Conservation (phyloP, 2,113 vertebrate genomes). For the Labeo rohita region DNA sequence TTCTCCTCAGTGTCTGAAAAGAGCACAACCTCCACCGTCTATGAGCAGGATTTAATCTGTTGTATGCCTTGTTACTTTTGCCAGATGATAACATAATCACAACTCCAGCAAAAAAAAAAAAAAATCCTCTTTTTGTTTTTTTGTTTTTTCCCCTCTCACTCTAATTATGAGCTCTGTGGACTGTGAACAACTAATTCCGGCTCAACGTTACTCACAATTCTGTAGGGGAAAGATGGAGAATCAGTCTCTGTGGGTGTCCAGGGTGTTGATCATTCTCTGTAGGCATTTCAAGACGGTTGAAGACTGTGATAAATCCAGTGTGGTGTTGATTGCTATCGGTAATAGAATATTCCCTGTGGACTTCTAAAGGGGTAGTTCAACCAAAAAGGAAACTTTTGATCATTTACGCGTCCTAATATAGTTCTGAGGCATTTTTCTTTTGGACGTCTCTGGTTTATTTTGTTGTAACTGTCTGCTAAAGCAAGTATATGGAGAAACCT, state of each 20-base stretch:
- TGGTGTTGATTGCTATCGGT: conserved; percentile 21
- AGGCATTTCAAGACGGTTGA: conserved; percentile 4
- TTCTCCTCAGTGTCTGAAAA: conserved; percentile 52
- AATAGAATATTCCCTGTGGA: background rate
- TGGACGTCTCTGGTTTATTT: conserved; percentile 52
- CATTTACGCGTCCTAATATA: background rate
- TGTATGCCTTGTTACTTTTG: conserved; percentile 45
- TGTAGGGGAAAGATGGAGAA: background rate
- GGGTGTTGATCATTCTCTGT: conserved; percentile 21
- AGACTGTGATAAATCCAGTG: conserved; percentile 6
- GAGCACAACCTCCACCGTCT: conserved; percentile 49
- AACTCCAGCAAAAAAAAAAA: conserved; percentile 5
- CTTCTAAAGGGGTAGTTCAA: background rate
- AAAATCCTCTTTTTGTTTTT: background rate
- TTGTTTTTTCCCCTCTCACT: background rate
- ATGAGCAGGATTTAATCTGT: conserved; percentile 57
- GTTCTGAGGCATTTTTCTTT: background rate
- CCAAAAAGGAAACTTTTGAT: background rate
- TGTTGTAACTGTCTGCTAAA: conserved; percentile 56
- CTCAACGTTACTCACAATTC: background rate
- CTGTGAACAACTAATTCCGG: background rate
- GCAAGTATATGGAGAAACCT: conserved; percentile 38
- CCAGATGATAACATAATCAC: conserved; percentile 41
- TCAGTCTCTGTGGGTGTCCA: conserved; percentile 8
- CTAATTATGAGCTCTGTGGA: conserved; percentile 1